These are phyloP conservation scores for Tridacna crocea DNA, from an alignment of 2,888 invertebrate species.

Conservation along the genomic window DNA sequence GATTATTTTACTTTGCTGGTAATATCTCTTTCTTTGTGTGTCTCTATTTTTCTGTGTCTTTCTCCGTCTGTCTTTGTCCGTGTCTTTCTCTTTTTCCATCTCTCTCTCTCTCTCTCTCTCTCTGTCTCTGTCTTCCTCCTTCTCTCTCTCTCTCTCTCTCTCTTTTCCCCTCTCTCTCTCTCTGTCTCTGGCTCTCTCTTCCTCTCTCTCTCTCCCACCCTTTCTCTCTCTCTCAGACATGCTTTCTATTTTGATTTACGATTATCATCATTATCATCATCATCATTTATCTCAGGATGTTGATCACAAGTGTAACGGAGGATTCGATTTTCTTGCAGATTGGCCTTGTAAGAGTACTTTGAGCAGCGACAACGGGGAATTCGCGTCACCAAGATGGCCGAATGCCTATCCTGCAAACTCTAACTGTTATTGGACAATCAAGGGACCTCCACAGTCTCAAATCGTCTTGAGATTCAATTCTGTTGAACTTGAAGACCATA, in stretches of 20 bases:
- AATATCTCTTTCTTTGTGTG: neutral
- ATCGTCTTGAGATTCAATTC: conserved; percentile 74
- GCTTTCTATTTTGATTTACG: neutral
- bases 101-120: neutral
- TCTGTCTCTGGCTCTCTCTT: conserved; percentile 5
- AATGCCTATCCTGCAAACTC: conserved; percentile 72
- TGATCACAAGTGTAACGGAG: no score
- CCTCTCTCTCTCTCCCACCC: conserved; percentile 11
- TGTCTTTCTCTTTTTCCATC: conserved; percentile 11
- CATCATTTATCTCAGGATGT: no score
- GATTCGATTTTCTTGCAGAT: conserved; percentile 63
- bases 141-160: conserved; percentile 1
- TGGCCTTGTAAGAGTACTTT: conserved; percentile 80
- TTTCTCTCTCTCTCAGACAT: conserved; percentile 2
- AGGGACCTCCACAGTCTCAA: conserved; percentile 68
- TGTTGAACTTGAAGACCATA: conserved; percentile 78
- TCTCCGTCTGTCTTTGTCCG: neutral
- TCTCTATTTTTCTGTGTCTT: neutral
- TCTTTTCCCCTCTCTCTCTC: conserved; percentile 14
- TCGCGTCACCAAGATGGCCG: conserved; percentile 81
- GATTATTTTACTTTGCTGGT: conserved; percentile 79
- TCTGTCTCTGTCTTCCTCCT: neutral
- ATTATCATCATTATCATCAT: no score
- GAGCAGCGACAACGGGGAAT: conserved; percentile 74
- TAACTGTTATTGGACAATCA: conserved; percentile 77